phyloP scores from a whole-genome alignment of 2,797 vertebrate genomes.

The Glyptemys insculpta region DNA sequence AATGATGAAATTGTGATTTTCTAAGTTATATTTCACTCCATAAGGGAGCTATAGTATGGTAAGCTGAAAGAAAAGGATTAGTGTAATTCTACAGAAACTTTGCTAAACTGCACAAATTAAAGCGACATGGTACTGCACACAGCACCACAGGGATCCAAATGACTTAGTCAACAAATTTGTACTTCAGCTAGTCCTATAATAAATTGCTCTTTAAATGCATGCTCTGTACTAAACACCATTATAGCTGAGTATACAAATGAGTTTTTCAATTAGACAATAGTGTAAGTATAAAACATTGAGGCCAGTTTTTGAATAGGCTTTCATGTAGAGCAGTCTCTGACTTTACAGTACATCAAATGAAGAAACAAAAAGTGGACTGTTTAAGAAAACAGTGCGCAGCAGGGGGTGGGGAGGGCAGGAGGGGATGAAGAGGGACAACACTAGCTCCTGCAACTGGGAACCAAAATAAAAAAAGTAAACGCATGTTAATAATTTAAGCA shows the following conservation, averaged over 20 bases:
- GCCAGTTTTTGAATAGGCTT: conserved; percentile 30
- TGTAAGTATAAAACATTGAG: conserved; percentile 15
- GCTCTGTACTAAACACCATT: background rate
- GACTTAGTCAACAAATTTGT: background rate
- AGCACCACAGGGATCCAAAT: background rate
- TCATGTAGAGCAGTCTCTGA: conserved; percentile 39
- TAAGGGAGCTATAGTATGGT: background rate
- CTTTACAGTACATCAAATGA: conserved; percentile 14
- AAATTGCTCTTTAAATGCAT: conserved; percentile 12
- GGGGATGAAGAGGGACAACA: background rate
- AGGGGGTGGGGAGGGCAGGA: background rate
- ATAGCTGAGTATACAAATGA: conserved; percentile 17
- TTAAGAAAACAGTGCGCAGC: conserved; percentile 41
- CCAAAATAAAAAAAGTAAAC: background rate
- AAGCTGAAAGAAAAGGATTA: background rate
- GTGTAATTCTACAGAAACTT: background rate
- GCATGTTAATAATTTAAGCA: background rate
- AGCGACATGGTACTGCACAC: background rate
- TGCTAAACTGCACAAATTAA: background rate
- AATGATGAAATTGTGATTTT: background rate
- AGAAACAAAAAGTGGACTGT: background rate
- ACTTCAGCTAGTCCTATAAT: background rate
- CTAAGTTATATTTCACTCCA: background rate
- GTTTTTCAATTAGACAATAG: conserved; percentile 48
- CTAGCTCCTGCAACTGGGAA: conserved; percentile 6